Evolutionary conservation across 2,113 vertebrate species (phyloP).

Genomic region (Bettongia penicillata): DNA sequence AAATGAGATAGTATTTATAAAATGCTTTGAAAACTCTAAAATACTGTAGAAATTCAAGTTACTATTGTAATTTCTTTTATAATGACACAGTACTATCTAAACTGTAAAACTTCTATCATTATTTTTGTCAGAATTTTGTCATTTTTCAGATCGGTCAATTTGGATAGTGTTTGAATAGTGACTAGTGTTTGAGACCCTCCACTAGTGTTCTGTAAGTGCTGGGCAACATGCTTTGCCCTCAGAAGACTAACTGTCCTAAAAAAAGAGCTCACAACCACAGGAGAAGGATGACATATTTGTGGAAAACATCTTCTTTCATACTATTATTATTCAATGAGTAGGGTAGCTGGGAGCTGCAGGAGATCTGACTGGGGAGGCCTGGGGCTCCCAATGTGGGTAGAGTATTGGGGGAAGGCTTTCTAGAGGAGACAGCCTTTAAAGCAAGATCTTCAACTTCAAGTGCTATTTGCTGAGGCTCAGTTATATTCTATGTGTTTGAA

Average conservation of each 20-base stretch:
- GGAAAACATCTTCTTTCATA: neutral
- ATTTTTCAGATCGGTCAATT: neutral
- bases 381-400: neutral
- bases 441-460: too few species aligned
- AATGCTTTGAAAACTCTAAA: neutral
- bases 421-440: neutral
- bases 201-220: neutral
- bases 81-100: neutral
- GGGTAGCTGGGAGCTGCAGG: neutral
- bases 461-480: neutral
- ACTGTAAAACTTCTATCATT: neutral
- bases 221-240: neutral
- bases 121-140: neutral
- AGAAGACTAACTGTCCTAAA: neutral
- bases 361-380: neutral
- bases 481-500: neutral
- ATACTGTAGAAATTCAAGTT: neutral
- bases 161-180: neutral
- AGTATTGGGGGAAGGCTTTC: neutral
- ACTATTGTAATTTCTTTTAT: neutral
- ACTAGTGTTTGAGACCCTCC: neutral
- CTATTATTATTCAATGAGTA: neutral
- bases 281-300: neutral
- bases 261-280: neutral
- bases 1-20: neutral